Conservation (phyloP, 2,888 invertebrate genomes). For the Boloria euphrosyne region DNA sequence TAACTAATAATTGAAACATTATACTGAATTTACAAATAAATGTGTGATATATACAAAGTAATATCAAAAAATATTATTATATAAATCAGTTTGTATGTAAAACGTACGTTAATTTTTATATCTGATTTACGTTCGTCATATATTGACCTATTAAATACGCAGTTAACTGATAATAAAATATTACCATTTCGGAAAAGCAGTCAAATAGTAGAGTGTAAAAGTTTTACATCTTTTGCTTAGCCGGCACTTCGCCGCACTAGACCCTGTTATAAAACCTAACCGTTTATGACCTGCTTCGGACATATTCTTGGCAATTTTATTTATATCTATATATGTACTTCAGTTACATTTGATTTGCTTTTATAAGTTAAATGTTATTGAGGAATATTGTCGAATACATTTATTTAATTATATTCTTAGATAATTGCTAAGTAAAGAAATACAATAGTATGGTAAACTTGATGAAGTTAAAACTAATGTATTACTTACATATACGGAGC, state of each 20-base stretch:
- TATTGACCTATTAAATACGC: constrained; percentile 20
- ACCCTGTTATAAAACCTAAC: constrained; percentile 58
- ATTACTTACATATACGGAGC: no score
- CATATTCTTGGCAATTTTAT: constrained; percentile 23
- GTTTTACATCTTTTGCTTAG: constrained; percentile 64
- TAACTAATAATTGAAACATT: neutral
- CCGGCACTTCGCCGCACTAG: constrained; percentile 44
- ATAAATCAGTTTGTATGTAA: neutral
- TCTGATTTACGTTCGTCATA: neutral
- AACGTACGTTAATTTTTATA: constrained; percentile 3
- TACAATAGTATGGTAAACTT: no score
- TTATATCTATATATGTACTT: constrained; percentile 5
- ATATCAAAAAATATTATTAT: no score
- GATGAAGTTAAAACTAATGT: no score
- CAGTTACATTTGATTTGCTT: constrained; percentile 6
- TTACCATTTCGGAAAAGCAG: constrained; percentile 25
- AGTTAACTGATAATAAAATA: constrained; percentile 26
- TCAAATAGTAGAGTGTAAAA: constrained; percentile 42
- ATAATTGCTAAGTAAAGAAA: no score
- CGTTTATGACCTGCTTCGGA: constrained; percentile 54
- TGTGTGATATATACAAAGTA: no score
- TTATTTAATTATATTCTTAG: no score
- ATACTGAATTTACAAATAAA: neutral
- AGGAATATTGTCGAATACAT: neutral
- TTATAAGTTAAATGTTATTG: constrained; percentile 2